Evolutionary conservation across 2,113 vertebrate species (phyloP).

Genomic region (Cavia aperea): DNA sequence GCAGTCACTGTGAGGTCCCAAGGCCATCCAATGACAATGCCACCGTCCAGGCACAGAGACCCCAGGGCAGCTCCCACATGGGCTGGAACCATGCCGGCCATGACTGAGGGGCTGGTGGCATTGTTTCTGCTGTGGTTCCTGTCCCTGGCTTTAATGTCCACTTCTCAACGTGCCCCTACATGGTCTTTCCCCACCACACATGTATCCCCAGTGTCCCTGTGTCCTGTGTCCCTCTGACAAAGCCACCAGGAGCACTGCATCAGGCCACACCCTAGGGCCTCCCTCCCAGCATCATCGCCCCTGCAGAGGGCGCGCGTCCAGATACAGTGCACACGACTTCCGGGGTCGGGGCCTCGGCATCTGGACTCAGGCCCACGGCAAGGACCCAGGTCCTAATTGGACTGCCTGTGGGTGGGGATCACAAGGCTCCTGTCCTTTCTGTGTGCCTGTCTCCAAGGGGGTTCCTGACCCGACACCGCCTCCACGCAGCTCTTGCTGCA

Average conservation of each 20-base stretch:
- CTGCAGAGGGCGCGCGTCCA: not conserved
- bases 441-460: too few relatives aligned
- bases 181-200: too few relatives aligned
- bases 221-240: too few relatives aligned
- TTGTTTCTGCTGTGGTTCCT: too few relatives aligned
- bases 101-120: too few relatives aligned
- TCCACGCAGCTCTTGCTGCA: not conserved
- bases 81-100: too few relatives aligned
- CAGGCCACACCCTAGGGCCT: not conserved
- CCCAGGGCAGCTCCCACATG: too few relatives aligned
- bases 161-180: too few relatives aligned
- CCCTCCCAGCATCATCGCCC: not conserved
- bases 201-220: too few relatives aligned
- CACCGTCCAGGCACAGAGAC: not conserved
- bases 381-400: not conserved
- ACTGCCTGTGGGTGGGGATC: not conserved
- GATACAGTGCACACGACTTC: not conserved
- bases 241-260: not conserved
- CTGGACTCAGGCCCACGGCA: not conserved
- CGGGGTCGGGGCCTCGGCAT: not conserved
- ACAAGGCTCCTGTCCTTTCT: not conserved
- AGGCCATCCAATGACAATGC: not conserved
- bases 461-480: not conserved
- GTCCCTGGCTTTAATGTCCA: too few relatives aligned
- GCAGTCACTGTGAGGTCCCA: not conserved